These are phyloP conservation scores for Apamea crenata DNA, from an alignment of 2,888 invertebrate species.

Conservation along the genomic window DNA sequence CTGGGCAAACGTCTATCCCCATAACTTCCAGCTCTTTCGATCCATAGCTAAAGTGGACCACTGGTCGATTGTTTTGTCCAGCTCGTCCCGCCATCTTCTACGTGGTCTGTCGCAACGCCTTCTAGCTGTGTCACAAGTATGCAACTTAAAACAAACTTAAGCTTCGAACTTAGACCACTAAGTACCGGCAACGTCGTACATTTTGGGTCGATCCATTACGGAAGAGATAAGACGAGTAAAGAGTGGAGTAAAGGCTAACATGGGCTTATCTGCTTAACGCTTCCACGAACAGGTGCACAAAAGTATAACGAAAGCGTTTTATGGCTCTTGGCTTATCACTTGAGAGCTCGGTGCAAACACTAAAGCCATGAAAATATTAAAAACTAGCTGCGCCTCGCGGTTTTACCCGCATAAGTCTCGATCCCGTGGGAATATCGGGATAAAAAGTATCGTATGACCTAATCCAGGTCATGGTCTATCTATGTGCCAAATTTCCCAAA, in stretches of 20 bases:
- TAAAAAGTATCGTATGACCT: no score
- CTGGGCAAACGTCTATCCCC: no score
- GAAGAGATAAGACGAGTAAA: slow-evolving; percentile 81
- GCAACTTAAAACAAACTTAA: slow-evolving; percentile 19
- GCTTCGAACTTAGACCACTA: slow-evolving; percentile 29
- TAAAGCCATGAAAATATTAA: not conserved
- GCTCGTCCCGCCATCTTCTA: no score
- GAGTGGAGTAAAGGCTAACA: slow-evolving; percentile 73
- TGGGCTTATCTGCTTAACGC: slow-evolving; percentile 68
- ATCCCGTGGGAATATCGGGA: not conserved
- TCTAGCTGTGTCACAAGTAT: no score
- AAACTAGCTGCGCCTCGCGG: not conserved
- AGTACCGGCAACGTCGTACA: slow-evolving; percentile 41
- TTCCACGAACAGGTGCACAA: slow-evolving; percentile 63
- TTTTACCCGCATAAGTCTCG: not conserved
- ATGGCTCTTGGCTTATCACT: slow-evolving; percentile 65
- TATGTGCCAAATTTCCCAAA: not conserved
- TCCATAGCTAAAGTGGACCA: no score
- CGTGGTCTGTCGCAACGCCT: no score
- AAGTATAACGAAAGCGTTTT: slow-evolving; percentile 67
- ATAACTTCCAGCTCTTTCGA: no score
- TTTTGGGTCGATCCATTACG: slow-evolving; percentile 65
- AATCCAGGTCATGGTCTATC: not conserved
- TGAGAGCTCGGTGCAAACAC: not conserved
- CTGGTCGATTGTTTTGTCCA: no score